Base-by-base conservation (phyloP, 2,797 vertebrate species). In the Chelmon rostratus region DNA sequence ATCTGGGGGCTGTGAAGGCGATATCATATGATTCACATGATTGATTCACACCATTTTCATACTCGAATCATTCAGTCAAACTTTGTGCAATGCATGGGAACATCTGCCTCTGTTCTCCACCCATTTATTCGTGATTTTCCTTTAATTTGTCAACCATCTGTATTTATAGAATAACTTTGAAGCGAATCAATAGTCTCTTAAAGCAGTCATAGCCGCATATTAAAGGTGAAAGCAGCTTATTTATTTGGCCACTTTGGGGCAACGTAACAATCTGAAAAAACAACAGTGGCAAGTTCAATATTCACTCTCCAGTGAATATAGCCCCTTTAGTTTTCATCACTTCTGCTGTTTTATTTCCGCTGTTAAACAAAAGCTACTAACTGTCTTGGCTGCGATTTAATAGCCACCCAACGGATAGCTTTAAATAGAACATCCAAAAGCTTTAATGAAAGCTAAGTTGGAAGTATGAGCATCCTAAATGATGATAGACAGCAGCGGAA, bases 401-500 rank as follows among this genome's bases (percentile, higher is more conserved):
- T 13, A 47, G 0, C 21, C 3, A 58, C 38, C 23, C 2, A 16
- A n/a, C 19, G 28, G 42, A 21, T 4, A 42, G 28, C 6, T 37
- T 54, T 47, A 23, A 25, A 73, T 23, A 42, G 13, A 64, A 33
- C 40, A 62, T 28, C 25, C 5, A 42, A 15, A 38, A 21, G 21
- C 38, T 19, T 65, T 74, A 19, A 78, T n/a, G 12, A 38, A 13
- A 46, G 28, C 2, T 42, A 50, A 31, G 3, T 59, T 58, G 40
- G 23, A 37, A 25, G 21, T 18, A 57, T 21, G 21, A 59, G 5
- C 49, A 21, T 70, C 25, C 42, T 15, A 33, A 44, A 76, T 37
- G 13, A 73, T 50, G 25, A 63, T 3, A 42, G 57, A 65, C 57
- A 46, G 7, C 21, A 23, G 72, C 50, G 46, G 66, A 66, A 69